Evolutionary conservation across 2,888 invertebrate genomes (phyloP), one percentile per base, ranked within the genome.

Genomic region (Ectropis crepuscularia): DNA sequence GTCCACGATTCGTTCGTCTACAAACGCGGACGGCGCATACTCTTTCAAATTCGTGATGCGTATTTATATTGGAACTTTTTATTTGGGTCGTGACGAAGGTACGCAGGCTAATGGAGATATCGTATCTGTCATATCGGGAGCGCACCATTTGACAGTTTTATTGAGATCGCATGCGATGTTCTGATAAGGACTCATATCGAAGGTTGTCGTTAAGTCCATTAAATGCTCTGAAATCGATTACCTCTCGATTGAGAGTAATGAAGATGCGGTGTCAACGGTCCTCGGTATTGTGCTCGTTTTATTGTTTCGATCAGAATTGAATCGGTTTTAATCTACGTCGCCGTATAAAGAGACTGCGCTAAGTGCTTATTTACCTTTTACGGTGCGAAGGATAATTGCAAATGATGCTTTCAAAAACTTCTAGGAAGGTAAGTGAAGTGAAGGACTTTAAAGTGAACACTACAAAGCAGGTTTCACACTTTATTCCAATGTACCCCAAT

Each of bases 81-180:
- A 83, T 83, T 81, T 82, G 81, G 76, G 76, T 78, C 81, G 84
- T 84, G 86, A 88, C 82, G 86, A 86, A 81, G 86, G 82, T 83
- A 81, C 77, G 74, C 82, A 75, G 79, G 77, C 82, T 88, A 89
- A 89, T 89, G 88, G 86, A 88, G 88, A 90, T 90, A 89, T 87
- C 85, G 78, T 82, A 89, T 88, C 86, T 88, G 86, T 84, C 87
- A 90, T 85, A 88, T 88, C 85, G 82, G 81, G 76, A 82, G 85
- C 83, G 82, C 79, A 84, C 78, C 84, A 81, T 85, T 86, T 87
- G 90, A 89, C 89, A 88, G 87, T 87, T 90, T 89, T 88, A 89
- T 89, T 88, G 84, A 82, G 82, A 86, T 86, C 80, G 80, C 77
- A 80, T 80, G 79, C 70, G 86, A 87, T 86, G 78, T 72, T 74